These are phyloP conservation scores for Brachynemurus nebulosus DNA, from an alignment of 2,888 invertebrate genomes.

Conservation along the genomic window DNA sequence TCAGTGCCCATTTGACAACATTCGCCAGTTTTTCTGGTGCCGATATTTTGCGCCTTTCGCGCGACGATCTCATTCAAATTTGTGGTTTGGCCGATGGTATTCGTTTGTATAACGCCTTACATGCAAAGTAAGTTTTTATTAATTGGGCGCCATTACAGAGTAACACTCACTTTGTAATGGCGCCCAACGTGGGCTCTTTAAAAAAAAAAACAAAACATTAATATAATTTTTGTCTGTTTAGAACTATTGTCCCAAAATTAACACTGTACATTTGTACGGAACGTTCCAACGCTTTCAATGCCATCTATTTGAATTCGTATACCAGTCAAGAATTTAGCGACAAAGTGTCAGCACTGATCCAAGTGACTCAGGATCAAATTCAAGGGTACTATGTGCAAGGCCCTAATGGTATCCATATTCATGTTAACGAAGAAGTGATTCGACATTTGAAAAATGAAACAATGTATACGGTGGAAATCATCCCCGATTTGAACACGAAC, in stretches of 20 bases:
- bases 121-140: conserved; percentile 54
- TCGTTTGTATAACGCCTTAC: conserved; percentile 77
- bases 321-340: conserved; percentile 49
- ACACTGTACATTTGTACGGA: conserved; percentile 72
- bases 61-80: conserved; percentile 87
- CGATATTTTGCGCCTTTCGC: conserved; percentile 75
- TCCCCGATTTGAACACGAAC: not conserved
- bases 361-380: conserved; percentile 26
- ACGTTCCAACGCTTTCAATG: conserved; percentile 55
- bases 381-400: conserved; percentile 60
- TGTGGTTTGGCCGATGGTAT: conserved; percentile 92
- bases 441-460: conserved; percentile 69
- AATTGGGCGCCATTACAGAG: not conserved
- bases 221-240: conserved; percentile 25
- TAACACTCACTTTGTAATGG: not conserved
- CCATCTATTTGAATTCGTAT: conserved; percentile 61
- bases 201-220: not conserved
- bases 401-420: conserved; percentile 70
- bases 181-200: not conserved
- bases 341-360: conserved; percentile 48
- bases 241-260: conserved; percentile 57
- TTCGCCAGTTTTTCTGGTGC: conserved; percentile 79
- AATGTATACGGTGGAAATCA: conserved; percentile 34
- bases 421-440: conserved; percentile 74
- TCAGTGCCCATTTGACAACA: conserved; percentile 57